phyloP scores from a whole-genome alignment of 2,113 vertebrate genomes.

The Brienomyrus brachyistius region DNA sequence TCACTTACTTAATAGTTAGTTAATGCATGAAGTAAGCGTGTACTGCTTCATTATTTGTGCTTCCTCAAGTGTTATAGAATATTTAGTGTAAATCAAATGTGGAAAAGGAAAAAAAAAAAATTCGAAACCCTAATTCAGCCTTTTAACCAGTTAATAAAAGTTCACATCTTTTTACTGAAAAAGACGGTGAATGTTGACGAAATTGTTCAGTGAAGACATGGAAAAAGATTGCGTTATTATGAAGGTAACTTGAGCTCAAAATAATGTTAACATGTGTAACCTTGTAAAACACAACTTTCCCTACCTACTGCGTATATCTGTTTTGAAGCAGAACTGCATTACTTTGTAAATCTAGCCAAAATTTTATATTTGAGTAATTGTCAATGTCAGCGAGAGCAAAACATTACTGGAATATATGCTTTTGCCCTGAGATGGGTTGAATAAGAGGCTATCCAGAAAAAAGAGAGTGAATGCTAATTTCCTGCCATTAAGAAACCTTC shows the following conservation, averaged over 20 bases:
- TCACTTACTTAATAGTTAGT: background rate
- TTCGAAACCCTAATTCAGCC: background rate
- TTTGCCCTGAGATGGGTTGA: background rate
- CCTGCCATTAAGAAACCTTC: background rate
- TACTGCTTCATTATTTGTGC: background rate
- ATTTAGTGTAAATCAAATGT: background rate
- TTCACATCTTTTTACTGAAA: background rate
- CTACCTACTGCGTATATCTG: background rate
- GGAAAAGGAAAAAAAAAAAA: background rate
- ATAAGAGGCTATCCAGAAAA: background rate
- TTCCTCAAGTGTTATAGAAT: background rate
- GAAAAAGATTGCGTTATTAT: background rate
- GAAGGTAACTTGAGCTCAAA: background rate
- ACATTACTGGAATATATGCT: background rate
- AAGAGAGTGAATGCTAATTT: background rate
- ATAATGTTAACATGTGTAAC: background rate
- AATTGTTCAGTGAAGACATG: background rate
- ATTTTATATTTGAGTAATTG: background rate
- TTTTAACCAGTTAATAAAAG: background rate
- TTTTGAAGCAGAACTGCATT: background rate
- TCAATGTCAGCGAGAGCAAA: background rate
- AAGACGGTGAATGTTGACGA: background rate
- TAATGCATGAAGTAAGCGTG: background rate
- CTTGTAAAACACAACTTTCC: background rate
- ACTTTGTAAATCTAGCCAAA: background rate